phyloP scores from a whole-genome alignment of 2,797 vertebrate genomes.

The Pantherophis alleghaniensis region DNA sequence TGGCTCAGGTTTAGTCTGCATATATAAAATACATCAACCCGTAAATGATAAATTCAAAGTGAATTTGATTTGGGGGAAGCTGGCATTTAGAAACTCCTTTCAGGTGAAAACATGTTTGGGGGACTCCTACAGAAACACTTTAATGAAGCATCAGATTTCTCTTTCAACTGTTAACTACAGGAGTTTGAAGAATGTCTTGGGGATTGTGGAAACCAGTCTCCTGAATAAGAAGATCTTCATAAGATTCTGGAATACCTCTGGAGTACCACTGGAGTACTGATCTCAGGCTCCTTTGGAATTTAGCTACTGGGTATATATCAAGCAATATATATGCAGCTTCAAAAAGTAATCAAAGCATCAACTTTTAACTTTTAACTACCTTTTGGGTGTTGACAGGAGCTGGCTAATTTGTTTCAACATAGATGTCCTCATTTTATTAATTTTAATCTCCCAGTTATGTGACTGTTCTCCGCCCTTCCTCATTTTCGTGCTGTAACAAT shows the following conservation, averaged over 20 bases:
- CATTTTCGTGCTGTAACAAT: constrained; percentile 46
- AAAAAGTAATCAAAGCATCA: constrained; percentile 1
- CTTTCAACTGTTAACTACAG: background rate
- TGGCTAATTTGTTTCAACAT: constrained; percentile 8
- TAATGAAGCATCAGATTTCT: background rate
- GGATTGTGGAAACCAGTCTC: background rate
- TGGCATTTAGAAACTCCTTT: background rate
- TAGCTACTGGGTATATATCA: background rate
- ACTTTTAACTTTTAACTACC: background rate
- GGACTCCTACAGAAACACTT: background rate
- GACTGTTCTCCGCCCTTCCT: background rate
- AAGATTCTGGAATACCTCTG: background rate
- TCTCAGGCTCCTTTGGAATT: background rate
- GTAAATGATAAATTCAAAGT: background rate
- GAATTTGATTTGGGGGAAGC: background rate
- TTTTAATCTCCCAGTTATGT: constrained; percentile 8
- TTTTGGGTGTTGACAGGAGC: background rate
- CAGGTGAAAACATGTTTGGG: background rate
- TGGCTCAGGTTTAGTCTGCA: background rate
- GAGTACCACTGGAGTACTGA: background rate
- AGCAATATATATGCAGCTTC: background rate
- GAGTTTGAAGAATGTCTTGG: background rate
- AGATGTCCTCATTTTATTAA: constrained; percentile 10
- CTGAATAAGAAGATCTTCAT: background rate
- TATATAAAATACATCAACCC: background rate